Percentiles rank a stretch among this genome's conserved stretches.
Conservation (phyloP, 2,113 vertebrate species). For the Chaenocephalus aceratus region DNA sequence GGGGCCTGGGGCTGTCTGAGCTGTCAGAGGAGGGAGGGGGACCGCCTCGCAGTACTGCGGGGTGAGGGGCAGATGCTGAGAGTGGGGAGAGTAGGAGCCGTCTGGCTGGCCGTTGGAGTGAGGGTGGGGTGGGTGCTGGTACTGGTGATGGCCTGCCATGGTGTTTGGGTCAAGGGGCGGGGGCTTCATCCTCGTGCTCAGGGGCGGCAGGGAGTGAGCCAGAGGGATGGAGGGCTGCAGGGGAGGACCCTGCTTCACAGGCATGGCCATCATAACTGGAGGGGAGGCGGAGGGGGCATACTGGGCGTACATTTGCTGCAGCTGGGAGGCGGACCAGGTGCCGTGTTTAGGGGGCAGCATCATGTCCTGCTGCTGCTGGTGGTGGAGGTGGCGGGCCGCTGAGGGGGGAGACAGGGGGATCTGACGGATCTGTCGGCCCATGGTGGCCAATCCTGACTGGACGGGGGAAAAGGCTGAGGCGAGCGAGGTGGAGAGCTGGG, state of each 20-base stretch:
- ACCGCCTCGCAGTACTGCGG: conserved; percentile 82
- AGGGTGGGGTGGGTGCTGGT: conserved; percentile 71
- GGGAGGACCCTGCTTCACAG: conserved; percentile 76
- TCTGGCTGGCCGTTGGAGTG: conserved; percentile 81
- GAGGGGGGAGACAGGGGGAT: conserved; percentile 88
- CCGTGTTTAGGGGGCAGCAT: conserved; percentile 81
- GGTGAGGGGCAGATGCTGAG: conserved; percentile 70
- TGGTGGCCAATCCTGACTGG: conserved; percentile 80
- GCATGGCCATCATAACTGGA: conserved; percentile 77
- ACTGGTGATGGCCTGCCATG: conserved; percentile 54
- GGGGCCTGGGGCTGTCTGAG: conserved; percentile 74
- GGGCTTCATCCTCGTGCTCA: conserved; percentile 80
- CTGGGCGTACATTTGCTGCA: conserved; percentile 82
- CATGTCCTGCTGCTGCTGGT: conserved; percentile 74
- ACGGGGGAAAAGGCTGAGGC: conserved; percentile 87
- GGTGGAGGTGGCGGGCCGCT: conserved; percentile 77
- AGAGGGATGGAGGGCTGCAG: conserved; percentile 81
- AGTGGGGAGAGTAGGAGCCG: conserved; percentile 75
- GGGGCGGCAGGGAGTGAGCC: conserved; percentile 83
- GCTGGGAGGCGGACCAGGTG: conserved; percentile 84
- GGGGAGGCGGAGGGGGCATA: conserved; percentile 80
- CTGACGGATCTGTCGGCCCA: conserved; percentile 81
- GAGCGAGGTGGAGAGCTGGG: conserved; percentile 85
- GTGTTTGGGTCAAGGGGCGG: conserved; percentile 74
- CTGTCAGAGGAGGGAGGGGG: conserved; percentile 73